These are phyloP conservation scores for Mesocentrotus franciscanus DNA, from an alignment of 53 echinoderm and acorn worm genomes.

Conservation along the genomic window DNA sequence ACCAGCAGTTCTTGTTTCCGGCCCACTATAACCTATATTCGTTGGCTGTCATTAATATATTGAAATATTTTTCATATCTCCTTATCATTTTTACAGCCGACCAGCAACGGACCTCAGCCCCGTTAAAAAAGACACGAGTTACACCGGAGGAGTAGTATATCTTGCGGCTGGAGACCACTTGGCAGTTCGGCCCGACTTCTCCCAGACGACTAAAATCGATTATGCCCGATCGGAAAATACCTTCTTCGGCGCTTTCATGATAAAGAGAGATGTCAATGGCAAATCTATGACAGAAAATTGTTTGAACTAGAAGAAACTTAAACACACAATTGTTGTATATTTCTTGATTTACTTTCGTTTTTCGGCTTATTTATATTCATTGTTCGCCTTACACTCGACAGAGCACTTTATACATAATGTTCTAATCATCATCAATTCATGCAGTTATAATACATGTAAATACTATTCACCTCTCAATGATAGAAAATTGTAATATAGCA, in stretches of 20 bases:
- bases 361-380: background rate
- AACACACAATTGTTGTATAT: background rate
- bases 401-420: too few species aligned
- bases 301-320: background rate
- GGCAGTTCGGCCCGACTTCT: constrained; percentile 37
- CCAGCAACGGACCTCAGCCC: background rate
- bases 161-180: constrained; percentile 39
- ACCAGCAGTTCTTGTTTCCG: too few species aligned
- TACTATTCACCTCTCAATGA: too few species aligned
- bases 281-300: background rate
- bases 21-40: too few species aligned
- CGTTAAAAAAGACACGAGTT: background rate
- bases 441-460: too few species aligned
- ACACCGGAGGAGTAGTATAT: constrained; percentile 34
- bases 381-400: too few species aligned
- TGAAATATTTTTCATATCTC: background rate
- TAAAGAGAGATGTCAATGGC: background rate
- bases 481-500: too few species aligned
- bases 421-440: too few species aligned
- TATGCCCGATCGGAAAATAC: background rate
- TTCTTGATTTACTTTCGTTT: background rate
- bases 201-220: background rate
- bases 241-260: constrained; percentile 52
- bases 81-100: background rate
- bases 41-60: background rate